Evolutionary conservation across 2,113 vertebrate species (phyloP).

Genomic region (Myotis lucifugus): DNA sequence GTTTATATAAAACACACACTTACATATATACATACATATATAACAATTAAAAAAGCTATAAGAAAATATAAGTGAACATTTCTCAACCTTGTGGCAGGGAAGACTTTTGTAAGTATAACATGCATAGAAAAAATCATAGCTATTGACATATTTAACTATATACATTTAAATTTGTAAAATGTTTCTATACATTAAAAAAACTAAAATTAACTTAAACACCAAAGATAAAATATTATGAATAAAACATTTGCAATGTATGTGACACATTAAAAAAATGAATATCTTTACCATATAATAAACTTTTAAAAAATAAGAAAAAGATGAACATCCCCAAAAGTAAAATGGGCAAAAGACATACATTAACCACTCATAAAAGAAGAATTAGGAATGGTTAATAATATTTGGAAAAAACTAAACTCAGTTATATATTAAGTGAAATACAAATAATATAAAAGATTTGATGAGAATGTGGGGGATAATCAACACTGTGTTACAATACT

Average conservation of each 20-base stretch:
- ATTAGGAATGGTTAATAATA: background rate
- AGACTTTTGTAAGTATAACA: background rate
- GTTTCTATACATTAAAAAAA: background rate
- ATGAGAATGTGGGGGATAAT: background rate
- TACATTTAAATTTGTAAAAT: background rate
- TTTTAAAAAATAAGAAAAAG: background rate
- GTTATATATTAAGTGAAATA: background rate
- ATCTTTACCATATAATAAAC: background rate
- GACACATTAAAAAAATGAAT: constrained; percentile 9
- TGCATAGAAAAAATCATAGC: background rate
- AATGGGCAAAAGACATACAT: background rate
- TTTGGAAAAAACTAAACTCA: background rate
- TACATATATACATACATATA: background rate
- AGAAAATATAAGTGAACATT: background rate
- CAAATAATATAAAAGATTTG: background rate
- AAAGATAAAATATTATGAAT: background rate
- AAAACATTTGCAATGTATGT: background rate
- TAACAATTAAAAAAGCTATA: background rate
- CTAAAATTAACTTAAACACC: background rate
- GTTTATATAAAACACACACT: background rate
- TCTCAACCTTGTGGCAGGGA: background rate
- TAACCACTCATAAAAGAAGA: background rate
- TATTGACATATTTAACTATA: background rate
- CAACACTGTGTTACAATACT: background rate
- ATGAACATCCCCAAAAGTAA: background rate